phyloP scores from a whole-genome alignment of 2,113 vertebrate species.

The Tachysurus vachellii region DNA sequence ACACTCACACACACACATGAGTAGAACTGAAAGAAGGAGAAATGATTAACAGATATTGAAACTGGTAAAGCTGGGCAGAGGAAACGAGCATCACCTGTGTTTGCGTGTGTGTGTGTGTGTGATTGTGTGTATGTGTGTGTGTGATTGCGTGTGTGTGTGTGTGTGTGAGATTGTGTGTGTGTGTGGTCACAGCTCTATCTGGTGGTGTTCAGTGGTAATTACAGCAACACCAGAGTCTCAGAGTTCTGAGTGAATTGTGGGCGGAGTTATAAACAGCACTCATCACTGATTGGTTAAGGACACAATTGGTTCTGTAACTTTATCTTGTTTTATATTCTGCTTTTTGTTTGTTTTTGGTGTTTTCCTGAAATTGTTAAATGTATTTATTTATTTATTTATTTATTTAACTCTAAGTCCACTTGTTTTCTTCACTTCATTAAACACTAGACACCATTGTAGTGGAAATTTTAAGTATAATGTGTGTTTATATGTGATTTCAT shows the following conservation, averaged over 20 bases:
- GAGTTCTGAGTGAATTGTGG: neutral
- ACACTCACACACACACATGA: too few relatives aligned
- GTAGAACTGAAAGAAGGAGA: neutral
- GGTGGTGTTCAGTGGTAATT: neutral
- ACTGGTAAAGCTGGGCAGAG: neutral
- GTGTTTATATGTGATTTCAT: too few relatives aligned
- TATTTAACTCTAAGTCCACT: too few relatives aligned
- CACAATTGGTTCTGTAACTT: neutral
- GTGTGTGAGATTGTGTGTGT: conserved; percentile 4
- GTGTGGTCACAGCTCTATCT: conserved; percentile 20
- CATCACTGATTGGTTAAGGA: neutral
- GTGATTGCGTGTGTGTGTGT: neutral
- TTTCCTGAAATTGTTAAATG: neutral
- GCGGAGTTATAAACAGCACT: neutral
- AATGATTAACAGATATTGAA: neutral
- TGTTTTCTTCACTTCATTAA: too few relatives aligned
- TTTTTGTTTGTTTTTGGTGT: neutral
- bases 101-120: neutral
- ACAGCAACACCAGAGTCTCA: neutral
- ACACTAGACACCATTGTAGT: too few relatives aligned
- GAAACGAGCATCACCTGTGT: neutral
- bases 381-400: neutral
- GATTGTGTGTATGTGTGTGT: conserved; percentile 1
- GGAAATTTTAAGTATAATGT: too few relatives aligned
- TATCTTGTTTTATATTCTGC: neutral